Evolutionary conservation across 1,140 invertebrate genomes (phyloP).

Genomic region (Elysia chlorotica): DNA sequence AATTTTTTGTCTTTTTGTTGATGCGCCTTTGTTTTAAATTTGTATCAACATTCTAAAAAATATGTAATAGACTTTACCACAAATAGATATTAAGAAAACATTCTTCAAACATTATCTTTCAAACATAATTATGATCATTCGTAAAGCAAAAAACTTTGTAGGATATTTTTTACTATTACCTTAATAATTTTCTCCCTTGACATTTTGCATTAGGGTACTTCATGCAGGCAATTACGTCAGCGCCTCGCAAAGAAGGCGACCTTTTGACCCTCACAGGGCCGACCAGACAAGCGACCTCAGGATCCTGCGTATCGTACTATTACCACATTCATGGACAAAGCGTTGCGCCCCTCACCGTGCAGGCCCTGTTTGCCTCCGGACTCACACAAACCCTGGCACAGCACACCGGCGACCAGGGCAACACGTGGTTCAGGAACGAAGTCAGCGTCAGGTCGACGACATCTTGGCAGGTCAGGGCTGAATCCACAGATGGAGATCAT

Average conservation of each 20-base stretch:
- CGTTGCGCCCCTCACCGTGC: constrained; percentile 53
- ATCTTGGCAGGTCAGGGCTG: constrained; percentile 32
- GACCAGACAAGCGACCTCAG: constrained; percentile 15
- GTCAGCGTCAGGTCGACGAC: constrained; percentile 32
- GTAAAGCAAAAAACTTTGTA: too few relatives aligned
- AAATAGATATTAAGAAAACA: too few relatives aligned
- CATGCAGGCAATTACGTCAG: constrained; percentile 52
- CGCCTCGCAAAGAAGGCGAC: constrained; percentile 67
- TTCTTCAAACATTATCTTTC: too few relatives aligned
- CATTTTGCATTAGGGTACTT: constrained; percentile 45
- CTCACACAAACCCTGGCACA: constrained; percentile 38
- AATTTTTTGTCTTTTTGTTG: too few relatives aligned
- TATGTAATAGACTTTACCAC: too few relatives aligned
- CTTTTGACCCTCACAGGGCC: constrained; percentile 56
- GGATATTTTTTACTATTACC: too few relatives aligned
- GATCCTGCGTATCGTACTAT: constrained; percentile 66
- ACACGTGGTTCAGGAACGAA: constrained; percentile 48
- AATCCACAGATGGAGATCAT: too few relatives aligned
- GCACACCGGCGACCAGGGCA: constrained; percentile 40
- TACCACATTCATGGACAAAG: constrained; percentile 58
- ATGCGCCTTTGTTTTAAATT: too few relatives aligned
- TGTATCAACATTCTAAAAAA: too few relatives aligned
- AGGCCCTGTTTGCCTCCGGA: constrained; percentile 34
- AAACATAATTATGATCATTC: too few relatives aligned
- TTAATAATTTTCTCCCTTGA: too few relatives aligned